Conservation (phyloP, 1,140 invertebrate species). For the Leptoteleia sp. region DNA sequence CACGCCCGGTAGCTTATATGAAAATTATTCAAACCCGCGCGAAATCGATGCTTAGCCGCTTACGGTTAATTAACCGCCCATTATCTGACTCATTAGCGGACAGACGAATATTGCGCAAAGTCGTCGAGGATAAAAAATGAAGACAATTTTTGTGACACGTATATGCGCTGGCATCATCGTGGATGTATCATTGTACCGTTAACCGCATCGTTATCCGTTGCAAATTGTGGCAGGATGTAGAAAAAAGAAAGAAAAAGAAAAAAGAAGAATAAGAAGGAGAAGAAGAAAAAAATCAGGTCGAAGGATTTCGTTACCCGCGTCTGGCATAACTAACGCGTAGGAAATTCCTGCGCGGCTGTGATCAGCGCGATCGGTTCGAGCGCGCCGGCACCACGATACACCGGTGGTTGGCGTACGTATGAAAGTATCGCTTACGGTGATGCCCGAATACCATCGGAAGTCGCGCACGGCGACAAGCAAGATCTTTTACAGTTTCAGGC, state of each 20-base stretch:
- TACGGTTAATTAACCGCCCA: no score
- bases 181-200: slow-evolving; percentile 56
- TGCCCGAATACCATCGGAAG: slow-evolving; percentile 64
- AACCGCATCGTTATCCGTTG: slow-evolving; percentile 57
- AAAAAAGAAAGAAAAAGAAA: no score
- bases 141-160: no score
- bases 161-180: slow-evolving; percentile 34
- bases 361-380: slow-evolving; percentile 50
- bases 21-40: no score
- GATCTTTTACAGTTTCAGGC: slow-evolving; percentile 60
- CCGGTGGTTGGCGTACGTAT: slow-evolving; percentile 55
- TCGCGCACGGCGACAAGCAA: slow-evolving; percentile 53
- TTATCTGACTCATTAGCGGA: no score
- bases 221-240: slow-evolving; percentile 50
- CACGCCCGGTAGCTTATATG: no score
- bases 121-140: no score
- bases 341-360: slow-evolving; percentile 57
- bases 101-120: no score
- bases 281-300: no score
- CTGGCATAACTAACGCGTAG: slow-evolving; percentile 42
- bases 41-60: no score
- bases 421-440: slow-evolving; percentile 68
- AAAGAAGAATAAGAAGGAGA: no score
- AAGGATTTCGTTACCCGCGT: slow-evolving; percentile 46
- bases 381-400: slow-evolving; percentile 47